phyloP scores from a whole-genome alignment of 2,113 vertebrate species.

The Gallinago media region DNA sequence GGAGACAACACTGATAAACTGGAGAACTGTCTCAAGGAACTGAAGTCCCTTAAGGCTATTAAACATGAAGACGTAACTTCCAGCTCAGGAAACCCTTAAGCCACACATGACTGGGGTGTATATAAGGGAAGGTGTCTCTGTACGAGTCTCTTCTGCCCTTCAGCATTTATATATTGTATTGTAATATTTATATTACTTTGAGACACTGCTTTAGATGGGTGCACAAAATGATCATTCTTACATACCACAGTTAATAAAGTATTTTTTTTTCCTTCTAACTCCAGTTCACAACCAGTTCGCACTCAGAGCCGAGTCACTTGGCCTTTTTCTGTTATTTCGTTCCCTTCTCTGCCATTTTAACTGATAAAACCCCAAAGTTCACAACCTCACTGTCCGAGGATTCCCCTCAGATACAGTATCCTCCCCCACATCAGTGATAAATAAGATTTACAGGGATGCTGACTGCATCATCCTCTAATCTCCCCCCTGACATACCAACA shows the following conservation, averaged over 20 bases:
- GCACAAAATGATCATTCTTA: background rate
- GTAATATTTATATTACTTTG: too few relatives aligned
- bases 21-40: background rate
- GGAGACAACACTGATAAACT: background rate
- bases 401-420: slow-evolving; percentile 43
- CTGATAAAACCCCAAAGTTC: slow-evolving; percentile 44
- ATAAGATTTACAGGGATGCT: slow-evolving; percentile 61
- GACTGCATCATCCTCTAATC: slow-evolving; percentile 57
- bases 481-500: slow-evolving; percentile 58
- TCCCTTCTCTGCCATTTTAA: slow-evolving; percentile 28
- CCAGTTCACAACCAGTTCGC: background rate
- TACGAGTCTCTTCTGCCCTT: background rate
- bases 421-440: slow-evolving; percentile 28
- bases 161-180: too few relatives aligned
- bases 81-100: background rate
- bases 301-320: background rate
- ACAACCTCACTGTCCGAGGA: slow-evolving; percentile 60
- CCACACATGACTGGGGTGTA: background rate
- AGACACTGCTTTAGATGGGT: background rate
- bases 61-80: background rate
- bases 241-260: background rate
- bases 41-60: background rate
- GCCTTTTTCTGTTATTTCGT: background rate
- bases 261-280: background rate
- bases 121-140: background rate